Base-by-base conservation (phyloP, 1,140 invertebrate species). In the Drosophila malerkotliana region DNA sequence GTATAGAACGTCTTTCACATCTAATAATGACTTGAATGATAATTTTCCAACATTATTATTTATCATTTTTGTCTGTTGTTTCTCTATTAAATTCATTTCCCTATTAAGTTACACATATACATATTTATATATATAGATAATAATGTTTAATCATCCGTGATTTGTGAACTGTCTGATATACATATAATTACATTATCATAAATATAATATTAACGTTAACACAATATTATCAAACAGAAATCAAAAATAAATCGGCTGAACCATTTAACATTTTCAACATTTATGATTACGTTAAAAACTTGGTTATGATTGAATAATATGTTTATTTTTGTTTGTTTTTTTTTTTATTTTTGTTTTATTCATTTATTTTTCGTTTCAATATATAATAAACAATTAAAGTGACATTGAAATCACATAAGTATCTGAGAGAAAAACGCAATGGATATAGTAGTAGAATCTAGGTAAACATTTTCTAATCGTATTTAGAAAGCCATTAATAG, bases 21-120 rank as follows among this genome's bases (percentile, higher is more conserved):
- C 82, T 85, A 87, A 87, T 85, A 85, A 85, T 85, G 82, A 82
- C 82, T 85, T 78, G 74, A 85, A 85, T 85, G 82, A 74, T 87
- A 57, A 87, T 87, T 72, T 62, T 85, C 78, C 82, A 87, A 82
- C 78, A 85, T 85, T 85, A 81, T 85, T 81, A 34, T 72, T 57
- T 49, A 60, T 79, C 21, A 37, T 69, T 60, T 66, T 64, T 72
- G 57, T 77, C 74, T 72, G 52, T 83, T 84, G 54, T 74, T 76
- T 84, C 55, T 66, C 48, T 75, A 66, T 81, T 85, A 87, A 87
- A 85, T 85, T 85, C 82, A 85, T 85, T 85, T 85, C 78, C 82
- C 82, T 85, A 85, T 87, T 77, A 78, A 75, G 74, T 81, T 81
- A 81, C 61, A 81, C 74, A 77, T 84, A 77, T 74, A 80, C 44